Percentiles rank a stretch among this genome's conserved stretches.
These are phyloP conservation scores for Glossophaga mutica DNA, from an alignment of 2,797 vertebrate genomes.

Conservation along the genomic window DNA sequence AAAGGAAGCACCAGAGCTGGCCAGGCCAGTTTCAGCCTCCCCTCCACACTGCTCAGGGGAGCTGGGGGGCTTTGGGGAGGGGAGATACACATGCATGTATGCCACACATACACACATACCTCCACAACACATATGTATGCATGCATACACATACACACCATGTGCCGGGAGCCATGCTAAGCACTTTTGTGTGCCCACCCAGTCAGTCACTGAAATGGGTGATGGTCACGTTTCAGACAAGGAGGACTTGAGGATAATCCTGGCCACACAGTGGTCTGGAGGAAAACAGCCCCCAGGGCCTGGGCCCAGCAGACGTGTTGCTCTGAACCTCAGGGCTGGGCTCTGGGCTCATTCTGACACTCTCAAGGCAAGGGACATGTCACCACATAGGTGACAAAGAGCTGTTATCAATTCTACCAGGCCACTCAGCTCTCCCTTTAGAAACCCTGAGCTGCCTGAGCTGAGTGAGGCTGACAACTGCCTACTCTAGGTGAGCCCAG, in stretches of 20 bases:
- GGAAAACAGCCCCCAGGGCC: background rate
- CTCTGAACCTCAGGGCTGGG: background rate
- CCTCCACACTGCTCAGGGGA: background rate
- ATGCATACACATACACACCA: too few relatives aligned
- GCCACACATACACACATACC: background rate
- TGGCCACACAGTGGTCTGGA: background rate
- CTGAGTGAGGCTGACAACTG: background rate
- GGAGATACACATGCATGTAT: background rate
- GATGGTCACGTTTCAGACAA: background rate
- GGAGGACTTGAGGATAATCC: background rate
- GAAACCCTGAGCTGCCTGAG: background rate
- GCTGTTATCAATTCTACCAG: background rate
- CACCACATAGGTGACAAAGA: fast-evolving
- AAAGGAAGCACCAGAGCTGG: background rate
- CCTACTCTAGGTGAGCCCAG: background rate
- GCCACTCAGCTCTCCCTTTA: background rate
- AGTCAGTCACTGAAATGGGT: background rate
- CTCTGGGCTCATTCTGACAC: background rate
- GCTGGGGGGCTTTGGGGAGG: too few relatives aligned
- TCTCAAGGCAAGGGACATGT: too few relatives aligned
- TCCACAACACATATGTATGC: background rate
- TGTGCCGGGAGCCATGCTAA: background rate
- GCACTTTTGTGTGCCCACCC: background rate
- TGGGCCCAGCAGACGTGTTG: background rate
- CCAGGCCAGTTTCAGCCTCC: background rate